phyloP scores from a whole-genome alignment of 2,113 vertebrate genomes.

The Acrocephalus kingi region DNA sequence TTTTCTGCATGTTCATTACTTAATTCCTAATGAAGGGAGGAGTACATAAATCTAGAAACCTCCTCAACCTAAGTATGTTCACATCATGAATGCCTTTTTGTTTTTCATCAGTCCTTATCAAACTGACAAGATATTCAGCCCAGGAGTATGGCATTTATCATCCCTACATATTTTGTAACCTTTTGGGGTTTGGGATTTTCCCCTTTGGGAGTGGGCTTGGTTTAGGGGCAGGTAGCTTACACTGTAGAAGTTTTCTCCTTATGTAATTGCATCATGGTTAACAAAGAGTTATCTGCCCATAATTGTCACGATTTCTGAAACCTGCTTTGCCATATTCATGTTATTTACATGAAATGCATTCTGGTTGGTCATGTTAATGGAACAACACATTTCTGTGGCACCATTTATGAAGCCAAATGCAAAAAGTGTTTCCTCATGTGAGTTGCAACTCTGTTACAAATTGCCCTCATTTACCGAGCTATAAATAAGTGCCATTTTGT shows the following conservation, averaged over 20 bases:
- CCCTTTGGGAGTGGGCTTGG: neutral
- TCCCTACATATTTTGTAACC: neutral
- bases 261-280: neutral
- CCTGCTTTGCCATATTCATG: neutral
- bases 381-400: neutral
- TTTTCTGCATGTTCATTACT: neutral
- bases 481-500: neutral
- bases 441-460: neutral
- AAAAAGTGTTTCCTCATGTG: neutral
- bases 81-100: neutral
- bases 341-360: neutral
- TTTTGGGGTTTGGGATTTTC: neutral
- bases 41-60: neutral
- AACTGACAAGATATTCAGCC: neutral
- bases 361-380: neutral
- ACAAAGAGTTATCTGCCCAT: neutral
- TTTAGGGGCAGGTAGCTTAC: neutral
- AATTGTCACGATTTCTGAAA: neutral
- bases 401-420: neutral
- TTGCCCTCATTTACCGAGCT: neutral
- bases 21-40: neutral
- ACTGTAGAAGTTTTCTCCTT: neutral
- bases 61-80: neutral
- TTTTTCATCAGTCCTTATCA: neutral
- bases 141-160: neutral